Evolutionary conservation across 2,113 vertebrate genomes (phyloP).

Genomic region (Cervus canadensis): DNA sequence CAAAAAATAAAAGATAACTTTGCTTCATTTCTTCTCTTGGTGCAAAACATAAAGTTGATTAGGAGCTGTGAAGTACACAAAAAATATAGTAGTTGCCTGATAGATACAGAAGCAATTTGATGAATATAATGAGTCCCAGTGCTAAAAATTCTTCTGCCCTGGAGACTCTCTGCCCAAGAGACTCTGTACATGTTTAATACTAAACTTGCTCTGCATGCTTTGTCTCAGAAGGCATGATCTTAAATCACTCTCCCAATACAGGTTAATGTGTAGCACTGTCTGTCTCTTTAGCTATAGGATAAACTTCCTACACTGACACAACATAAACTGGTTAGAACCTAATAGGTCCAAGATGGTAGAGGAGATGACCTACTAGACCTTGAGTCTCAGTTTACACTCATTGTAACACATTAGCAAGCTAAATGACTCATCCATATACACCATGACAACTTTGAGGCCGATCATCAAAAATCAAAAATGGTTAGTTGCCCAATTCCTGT

Average conservation of each 20-base stretch:
- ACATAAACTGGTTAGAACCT: neutral
- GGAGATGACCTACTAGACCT: neutral
- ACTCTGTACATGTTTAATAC: neutral
- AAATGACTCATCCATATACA: neutral
- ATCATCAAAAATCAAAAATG: neutral
- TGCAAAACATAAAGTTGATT: neutral
- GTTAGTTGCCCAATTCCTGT: neutral
- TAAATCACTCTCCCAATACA: neutral
- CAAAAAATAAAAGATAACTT: neutral
- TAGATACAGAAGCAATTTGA: neutral
- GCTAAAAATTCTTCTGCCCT: neutral
- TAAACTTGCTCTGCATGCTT: neutral
- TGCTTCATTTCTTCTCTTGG: neutral
- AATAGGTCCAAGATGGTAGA: neutral
- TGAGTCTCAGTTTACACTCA: neutral
- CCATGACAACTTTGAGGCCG: neutral
- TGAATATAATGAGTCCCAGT: neutral
- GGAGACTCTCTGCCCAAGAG: neutral
- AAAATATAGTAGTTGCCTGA: neutral
- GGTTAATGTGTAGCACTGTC: rapidly evolving
- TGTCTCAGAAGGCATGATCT: neutral
- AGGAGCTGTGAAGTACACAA: neutral
- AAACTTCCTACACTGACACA: neutral
- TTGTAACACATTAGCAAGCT: neutral
- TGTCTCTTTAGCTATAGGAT: neutral